Conservation (phyloP, 2,113 vertebrate species). For the Chaetops frenatus region DNA sequence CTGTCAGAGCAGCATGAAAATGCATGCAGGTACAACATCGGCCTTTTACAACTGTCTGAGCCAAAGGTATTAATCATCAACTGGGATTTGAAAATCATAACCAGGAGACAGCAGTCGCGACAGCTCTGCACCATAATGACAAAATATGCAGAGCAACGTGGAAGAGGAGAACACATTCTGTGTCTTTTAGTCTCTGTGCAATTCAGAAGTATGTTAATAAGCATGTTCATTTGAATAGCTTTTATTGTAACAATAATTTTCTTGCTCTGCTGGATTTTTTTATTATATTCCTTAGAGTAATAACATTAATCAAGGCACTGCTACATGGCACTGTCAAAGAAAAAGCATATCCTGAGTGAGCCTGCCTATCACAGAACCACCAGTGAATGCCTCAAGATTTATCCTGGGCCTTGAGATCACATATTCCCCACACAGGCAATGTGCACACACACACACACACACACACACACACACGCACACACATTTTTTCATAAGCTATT, state of each 20-base stretch:
- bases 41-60: constrained; percentile 27
- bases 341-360: not conserved
- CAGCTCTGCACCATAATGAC: constrained; percentile 48
- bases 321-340: not conserved
- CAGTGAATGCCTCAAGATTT: not conserved
- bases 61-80: constrained; percentile 51
- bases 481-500: not conserved
- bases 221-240: constrained; percentile 37
- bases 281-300: constrained; percentile 39
- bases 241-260: constrained; percentile 54
- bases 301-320: constrained; percentile 22
- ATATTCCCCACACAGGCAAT: rapidly evolving
- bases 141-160: constrained; percentile 41
- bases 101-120: constrained; percentile 55
- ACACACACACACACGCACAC: not conserved
- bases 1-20: not conserved
- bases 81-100: constrained; percentile 54
- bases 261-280: not conserved
- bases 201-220: constrained; percentile 53
- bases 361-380: not conserved
- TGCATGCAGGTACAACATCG: not conserved
- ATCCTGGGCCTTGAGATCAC: not conserved
- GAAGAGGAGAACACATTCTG: not conserved
- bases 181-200: constrained; percentile 23
- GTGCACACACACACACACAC: not conserved